Evolutionary conservation across 1,140 invertebrate genomes (phyloP), one percentile per base, ranked within the genome.

Genomic region (Drosophila lini): DNA sequence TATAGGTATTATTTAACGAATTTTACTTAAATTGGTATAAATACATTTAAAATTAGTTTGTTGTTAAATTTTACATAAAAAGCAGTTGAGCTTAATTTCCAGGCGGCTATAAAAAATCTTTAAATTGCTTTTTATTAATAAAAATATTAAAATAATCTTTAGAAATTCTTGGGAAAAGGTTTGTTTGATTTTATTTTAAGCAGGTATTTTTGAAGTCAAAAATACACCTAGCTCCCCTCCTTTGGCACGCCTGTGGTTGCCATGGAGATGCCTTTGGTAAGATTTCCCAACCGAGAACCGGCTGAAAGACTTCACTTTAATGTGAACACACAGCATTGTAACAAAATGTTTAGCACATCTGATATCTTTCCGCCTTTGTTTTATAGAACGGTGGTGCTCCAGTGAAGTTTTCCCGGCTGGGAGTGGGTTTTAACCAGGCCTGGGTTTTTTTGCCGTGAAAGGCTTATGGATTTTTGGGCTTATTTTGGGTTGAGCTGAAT

Each of bases 271-370:
- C 19, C 28, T 7, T 70, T 11, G 41, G 22, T 34, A 36, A 71
- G 68, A 71, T 71, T 70, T 71, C 19, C 28, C 25, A 45, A 45
- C 64, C 32, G 15, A 45, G 48, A 62, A 5, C 28, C 16, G 6
- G 25, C 41, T 38, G 38, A 55, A 45, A 36, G 47, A 62, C 38
- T 71, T 71, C 50, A 40, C 42, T 70, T 48, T 58, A 58, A 71
- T 70, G 65, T 34, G 65, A 48, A 59, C 34, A 36, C 50, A 48
- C 25, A 42, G 42, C 53, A 71, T 70, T 71, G 68, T 71, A 41
- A 53, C 65, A 58, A 36, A 71, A 70, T 71, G 68, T 70, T 71
- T 71, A 71, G 65, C 52, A 70, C 42, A 71, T 71, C 68, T 50
- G 68, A 71, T 71, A 71, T 48, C 42, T 8, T 13, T 41, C 22